Evolutionary conservation across 2,797 vertebrate species (phyloP).

Genomic region (Mionectes olivaceus): DNA sequence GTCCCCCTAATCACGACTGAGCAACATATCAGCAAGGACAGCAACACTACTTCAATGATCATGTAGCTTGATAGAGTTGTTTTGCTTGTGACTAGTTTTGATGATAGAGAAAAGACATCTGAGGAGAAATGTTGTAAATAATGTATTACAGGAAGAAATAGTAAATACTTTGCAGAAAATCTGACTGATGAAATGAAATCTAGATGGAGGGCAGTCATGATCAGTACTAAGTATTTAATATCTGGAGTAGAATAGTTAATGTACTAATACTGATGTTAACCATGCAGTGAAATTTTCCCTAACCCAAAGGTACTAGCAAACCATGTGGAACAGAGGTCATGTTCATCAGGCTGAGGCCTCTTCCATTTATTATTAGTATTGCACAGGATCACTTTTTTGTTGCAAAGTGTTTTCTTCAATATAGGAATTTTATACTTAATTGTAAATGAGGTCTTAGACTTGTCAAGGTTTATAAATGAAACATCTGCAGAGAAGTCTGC

Average conservation of each 20-base stretch:
- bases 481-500: conserved; percentile 1
- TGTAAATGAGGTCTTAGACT: not conserved
- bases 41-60: not conserved
- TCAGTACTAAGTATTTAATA: not conserved
- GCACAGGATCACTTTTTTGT: not conserved
- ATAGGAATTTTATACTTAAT: conserved; percentile 26
- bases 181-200: not conserved
- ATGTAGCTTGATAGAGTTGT: not conserved
- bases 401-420: conserved; percentile 6
- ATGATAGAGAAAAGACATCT: not conserved
- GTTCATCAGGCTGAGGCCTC: not conserved
- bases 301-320: not conserved
- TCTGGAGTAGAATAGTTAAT: not conserved
- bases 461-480: conserved; percentile 29
- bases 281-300: not conserved
- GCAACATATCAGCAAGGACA: not conserved
- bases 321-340: not conserved
- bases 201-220: not conserved
- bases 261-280: not conserved
- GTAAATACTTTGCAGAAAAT: not conserved
- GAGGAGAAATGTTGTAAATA: not conserved
- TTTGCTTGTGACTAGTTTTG: not conserved
- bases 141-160: not conserved
- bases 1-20: not conserved
- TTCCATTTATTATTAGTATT: conserved; percentile 5